These are phyloP conservation scores for Lucilia cuprina DNA, from an alignment of 1,140 invertebrate genomes.

Conservation along the genomic window DNA sequence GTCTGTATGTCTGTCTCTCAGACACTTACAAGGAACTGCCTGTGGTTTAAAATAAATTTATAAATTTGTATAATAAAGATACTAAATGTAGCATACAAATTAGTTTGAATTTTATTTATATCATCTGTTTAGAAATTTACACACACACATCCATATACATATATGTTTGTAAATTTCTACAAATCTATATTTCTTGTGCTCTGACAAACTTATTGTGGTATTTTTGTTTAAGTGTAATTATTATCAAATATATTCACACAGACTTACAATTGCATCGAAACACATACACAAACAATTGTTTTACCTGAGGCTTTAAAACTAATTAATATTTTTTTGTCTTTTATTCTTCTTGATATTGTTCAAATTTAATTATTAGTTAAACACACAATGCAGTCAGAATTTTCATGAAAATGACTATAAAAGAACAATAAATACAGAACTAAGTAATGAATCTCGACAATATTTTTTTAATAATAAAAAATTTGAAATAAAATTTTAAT, in stretches of 20 bases:
- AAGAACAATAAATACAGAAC: background rate
- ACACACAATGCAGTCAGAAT: background rate
- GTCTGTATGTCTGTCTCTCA: background rate
- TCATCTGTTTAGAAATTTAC: background rate
- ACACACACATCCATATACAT: no score
- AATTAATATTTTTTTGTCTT: background rate
- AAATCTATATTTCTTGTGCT: background rate
- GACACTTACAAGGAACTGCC: background rate
- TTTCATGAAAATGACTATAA: background rate
- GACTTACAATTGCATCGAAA: background rate
- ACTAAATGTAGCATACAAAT: constrained; percentile 23
- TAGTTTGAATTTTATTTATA: constrained; percentile 14
- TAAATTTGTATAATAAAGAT: background rate
- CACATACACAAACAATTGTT: background rate
- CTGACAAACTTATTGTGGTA: background rate
- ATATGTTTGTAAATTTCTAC: no score
- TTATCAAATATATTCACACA: background rate
- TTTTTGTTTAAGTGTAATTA: background rate
- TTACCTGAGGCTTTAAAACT: constrained; percentile 13
- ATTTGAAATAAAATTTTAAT: no score
- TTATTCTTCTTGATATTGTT: constrained; percentile 6
- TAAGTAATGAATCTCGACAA: background rate
- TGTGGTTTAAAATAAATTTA: background rate
- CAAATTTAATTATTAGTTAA: constrained; percentile 27
- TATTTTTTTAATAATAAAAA: no score